Percentiles rank a stretch among this genome's conserved stretches.
Conservation (phyloP, 1,140 invertebrate genomes). For the Zaprionus gabonicus region DNA sequence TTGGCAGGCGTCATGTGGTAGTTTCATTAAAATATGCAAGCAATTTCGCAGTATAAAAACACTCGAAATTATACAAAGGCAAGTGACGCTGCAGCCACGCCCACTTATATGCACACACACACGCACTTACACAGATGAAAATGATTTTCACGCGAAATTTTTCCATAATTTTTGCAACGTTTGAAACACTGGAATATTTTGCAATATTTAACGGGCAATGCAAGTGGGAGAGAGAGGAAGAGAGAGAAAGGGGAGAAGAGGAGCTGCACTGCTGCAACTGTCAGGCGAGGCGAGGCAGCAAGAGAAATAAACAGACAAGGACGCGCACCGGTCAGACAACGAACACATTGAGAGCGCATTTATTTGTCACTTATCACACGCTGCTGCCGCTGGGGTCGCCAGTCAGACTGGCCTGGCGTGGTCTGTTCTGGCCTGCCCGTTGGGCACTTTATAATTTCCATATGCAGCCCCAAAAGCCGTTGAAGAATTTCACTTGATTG, state of each 20-base stretch:
- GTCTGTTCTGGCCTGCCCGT: slow-evolving; percentile 31
- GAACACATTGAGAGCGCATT: slow-evolving; percentile 77
- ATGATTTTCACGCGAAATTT: slow-evolving; percentile 49
- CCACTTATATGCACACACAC: neutral
- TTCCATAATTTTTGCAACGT: slow-evolving; percentile 78
- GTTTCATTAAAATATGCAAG: slow-evolving; percentile 81
- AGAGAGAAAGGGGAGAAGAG: neutral
- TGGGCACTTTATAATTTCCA: slow-evolving; percentile 78
- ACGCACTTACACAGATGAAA: slow-evolving; percentile 12
- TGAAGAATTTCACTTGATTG: slow-evolving; percentile 78
- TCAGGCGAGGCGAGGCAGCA: slow-evolving; percentile 54
- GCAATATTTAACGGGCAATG: slow-evolving; percentile 66
- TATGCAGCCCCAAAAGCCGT: slow-evolving; percentile 40
- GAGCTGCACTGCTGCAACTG: slow-evolving; percentile 53
- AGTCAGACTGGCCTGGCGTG: slow-evolving; percentile 15
- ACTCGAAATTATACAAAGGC: slow-evolving; percentile 72
- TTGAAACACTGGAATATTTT: slow-evolving; percentile 61
- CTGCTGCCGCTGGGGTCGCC: slow-evolving; percentile 27
- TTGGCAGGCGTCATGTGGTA: slow-evolving; percentile 68
- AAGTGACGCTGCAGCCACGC: neutral
- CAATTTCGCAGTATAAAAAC: slow-evolving; percentile 81
- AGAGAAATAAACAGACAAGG: slow-evolving; percentile 61
- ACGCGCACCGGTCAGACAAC: slow-evolving; percentile 43
- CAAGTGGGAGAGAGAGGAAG: slow-evolving; percentile 1
- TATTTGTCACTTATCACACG: slow-evolving; percentile 81